Conservation (phyloP, 1,140 invertebrate species). For the Bombus impatiens region DNA sequence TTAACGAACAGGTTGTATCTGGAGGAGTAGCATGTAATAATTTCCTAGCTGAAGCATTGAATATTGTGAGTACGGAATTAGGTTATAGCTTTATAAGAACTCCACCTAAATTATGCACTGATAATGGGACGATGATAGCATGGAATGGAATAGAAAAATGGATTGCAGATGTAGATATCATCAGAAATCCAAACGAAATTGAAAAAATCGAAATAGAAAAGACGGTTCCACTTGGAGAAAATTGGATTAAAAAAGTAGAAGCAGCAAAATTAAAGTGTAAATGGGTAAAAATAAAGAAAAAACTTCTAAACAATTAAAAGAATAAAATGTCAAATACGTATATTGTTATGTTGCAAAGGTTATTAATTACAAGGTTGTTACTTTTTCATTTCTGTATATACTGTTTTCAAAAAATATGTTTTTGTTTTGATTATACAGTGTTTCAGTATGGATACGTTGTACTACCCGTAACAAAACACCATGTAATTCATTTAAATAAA, state of each 20-base stretch:
- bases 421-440: background rate
- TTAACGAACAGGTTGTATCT: constrained; percentile 88
- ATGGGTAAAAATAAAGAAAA: constrained; percentile 82
- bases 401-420: background rate
- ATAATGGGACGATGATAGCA: constrained; percentile 99
- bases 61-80: constrained; percentile 86
- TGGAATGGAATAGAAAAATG: constrained; percentile 97
- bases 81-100: constrained; percentile 88
- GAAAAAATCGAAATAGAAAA: constrained; percentile 81
- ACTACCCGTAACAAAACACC: too few species aligned
- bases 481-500: background rate
- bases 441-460: too few species aligned
- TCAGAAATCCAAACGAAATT: constrained; percentile 80
- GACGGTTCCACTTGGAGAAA: constrained; percentile 83
- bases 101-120: constrained; percentile 94
- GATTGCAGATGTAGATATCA: constrained; percentile 78
- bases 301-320: constrained; percentile 7
- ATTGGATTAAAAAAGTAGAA: constrained; percentile 83
- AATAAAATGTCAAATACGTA: background rate
- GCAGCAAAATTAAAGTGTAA: constrained; percentile 84
- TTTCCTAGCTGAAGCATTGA: constrained; percentile 88
- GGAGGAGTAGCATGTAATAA: constrained; percentile 98
- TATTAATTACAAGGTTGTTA: background rate
- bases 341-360: background rate
- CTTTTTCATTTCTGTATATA: background rate